Evolutionary conservation across 1,140 invertebrate genomes (phyloP), one percentile per base, ranked within the genome.

Genomic region (Protaetia brevitarsis): DNA sequence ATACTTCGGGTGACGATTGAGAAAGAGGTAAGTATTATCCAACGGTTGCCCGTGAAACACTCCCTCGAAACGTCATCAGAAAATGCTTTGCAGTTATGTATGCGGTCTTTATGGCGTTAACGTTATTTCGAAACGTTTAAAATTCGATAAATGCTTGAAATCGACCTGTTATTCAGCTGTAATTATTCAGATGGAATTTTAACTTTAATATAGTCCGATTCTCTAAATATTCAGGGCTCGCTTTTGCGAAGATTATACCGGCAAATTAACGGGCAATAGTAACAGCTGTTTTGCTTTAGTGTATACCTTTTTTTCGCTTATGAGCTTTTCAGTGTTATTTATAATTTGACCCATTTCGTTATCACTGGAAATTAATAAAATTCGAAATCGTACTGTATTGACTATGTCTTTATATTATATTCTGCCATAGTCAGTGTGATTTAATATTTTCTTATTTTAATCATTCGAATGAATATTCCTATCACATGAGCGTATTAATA

Each of bases 51-150:
- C 30, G 16, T n/a, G 57, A 29, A 59, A 31, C 57, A 59, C 57
- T 59, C 57, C 57, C 57, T 28, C 13, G 30, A 59, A 59, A 59
- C 57, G 57, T 59, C 57, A 59, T 59, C 57, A 59, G 16, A 59
- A 59, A 59, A 29, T 59, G 41, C 41, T 51, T 23, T 51, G 41
- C 41, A 51, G 41, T 51, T 51, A 51, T n/a, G n/a, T n/a, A n/a
- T 51, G 41, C 41, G 26, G 41, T 23, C 41, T 51, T 51, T 23
- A 51, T 51, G 41, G 41, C 41, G 41, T 19, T 51, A 23, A 16
- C 6, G 11, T 23, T 51, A 51, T 51, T 51, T 51, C 41, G 41
- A 51, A 51, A 51, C 41, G 19, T 51, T 51, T 51, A 51, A 51
- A 51, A 23, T 51, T 51, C 41, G 7, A 8, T 51, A 51, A 23